These are phyloP conservation scores for Embiotoca jacksoni DNA, from an alignment of 2,113 vertebrate genomes.

Conservation along the genomic window DNA sequence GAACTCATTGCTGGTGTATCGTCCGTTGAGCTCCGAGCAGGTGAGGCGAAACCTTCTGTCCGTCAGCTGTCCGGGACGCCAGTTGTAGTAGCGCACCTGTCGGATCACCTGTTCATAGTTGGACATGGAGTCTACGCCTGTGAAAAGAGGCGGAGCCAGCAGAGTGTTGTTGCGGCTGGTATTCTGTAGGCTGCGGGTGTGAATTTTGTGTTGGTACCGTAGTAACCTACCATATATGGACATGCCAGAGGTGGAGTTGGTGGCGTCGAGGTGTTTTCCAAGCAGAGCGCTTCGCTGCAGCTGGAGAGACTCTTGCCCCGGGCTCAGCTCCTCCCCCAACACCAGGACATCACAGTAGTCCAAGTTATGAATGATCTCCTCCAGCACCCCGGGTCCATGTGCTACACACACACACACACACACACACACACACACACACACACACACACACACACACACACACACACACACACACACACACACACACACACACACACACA, in stretches of 20 bases:
- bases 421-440: constrained; percentile 48
- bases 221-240: constrained; percentile 91
- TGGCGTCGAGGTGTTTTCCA: constrained; percentile 93
- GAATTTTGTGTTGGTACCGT: background rate
- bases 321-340: constrained; percentile 89
- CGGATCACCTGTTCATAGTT: constrained; percentile 92
- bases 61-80: constrained; percentile 80
- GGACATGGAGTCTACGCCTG: constrained; percentile 95
- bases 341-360: constrained; percentile 97
- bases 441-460: constrained; percentile 40
- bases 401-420: constrained; percentile 74
- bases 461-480: constrained; percentile 46
- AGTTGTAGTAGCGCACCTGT: constrained; percentile 90
- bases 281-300: constrained; percentile 85
- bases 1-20: constrained; percentile 96
- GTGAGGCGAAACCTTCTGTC: constrained; percentile 91
- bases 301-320: constrained; percentile 90
- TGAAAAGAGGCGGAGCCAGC: background rate
- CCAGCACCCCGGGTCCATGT: constrained; percentile 81
- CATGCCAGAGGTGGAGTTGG: constrained; percentile 96
- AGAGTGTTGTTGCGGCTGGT: background rate
- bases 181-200: background rate
- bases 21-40: constrained; percentile 96
- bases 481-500: constrained; percentile 42
- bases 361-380: constrained; percentile 95